Evolutionary conservation across 2,113 vertebrate species (phyloP).

Genomic region (Mormyrus iriodes): DNA sequence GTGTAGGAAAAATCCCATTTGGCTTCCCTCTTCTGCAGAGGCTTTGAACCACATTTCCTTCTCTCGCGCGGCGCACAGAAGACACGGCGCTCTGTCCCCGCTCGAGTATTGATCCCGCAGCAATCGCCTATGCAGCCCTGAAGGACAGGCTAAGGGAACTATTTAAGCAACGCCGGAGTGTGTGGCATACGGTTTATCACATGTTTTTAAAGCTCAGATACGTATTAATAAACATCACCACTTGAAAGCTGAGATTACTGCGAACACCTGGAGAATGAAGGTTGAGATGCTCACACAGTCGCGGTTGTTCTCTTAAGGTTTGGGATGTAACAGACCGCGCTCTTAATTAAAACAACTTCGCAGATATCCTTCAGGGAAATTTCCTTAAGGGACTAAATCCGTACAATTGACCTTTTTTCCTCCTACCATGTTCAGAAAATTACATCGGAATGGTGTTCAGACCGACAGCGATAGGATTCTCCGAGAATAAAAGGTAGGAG

Average conservation of each 20-base stretch:
- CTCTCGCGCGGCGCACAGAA: conserved; percentile 4
- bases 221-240: neutral
- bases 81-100: neutral
- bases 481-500: conserved; percentile 47
- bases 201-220: conserved; percentile 3
- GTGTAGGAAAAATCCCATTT: conserved; percentile 8
- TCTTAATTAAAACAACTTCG: conserved; percentile 2
- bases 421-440: conserved; percentile 8
- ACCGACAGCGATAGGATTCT: conserved; percentile 39
- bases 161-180: neutral
- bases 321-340: conserved; percentile 3
- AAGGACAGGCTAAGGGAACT: neutral
- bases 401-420: neutral
- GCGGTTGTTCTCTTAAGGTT: neutral
- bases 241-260: conserved; percentile 9
- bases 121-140: neutral
- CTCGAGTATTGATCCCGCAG: conserved; percentile 6
- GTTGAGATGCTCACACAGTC: conserved; percentile 1
- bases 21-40: neutral
- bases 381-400: conserved; percentile 5
- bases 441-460: conserved; percentile 19
- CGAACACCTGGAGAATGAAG: conserved; percentile 14
- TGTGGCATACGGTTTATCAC: neutral
- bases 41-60: conserved; percentile 13
- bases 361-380: neutral